phyloP scores from a whole-genome alignment of 2,797 vertebrate species.

The Tapera naevia region DNA sequence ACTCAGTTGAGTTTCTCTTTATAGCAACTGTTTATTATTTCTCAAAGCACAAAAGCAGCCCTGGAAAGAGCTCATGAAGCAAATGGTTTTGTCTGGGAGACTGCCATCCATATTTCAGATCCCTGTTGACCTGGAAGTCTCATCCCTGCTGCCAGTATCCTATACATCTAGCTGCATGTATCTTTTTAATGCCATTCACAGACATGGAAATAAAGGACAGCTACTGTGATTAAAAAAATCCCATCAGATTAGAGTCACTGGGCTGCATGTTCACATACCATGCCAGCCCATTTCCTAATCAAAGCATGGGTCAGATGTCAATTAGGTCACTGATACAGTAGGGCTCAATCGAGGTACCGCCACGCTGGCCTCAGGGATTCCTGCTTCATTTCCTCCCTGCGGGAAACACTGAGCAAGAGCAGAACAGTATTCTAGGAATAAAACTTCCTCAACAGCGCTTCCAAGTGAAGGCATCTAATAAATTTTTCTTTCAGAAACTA shows the following conservation, averaged over 20 bases:
- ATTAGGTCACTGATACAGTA: background rate
- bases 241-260: background rate
- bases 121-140: background rate
- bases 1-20: background rate
- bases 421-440: constrained; percentile 1
- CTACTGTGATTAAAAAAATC: background rate
- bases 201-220: background rate
- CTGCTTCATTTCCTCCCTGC: background rate
- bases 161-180: background rate
- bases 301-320: background rate
- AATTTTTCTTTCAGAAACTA: background rate
- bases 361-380: background rate
- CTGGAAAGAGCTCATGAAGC: background rate
- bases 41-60: background rate
- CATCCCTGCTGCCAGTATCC: background rate
- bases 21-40: constrained; percentile 3
- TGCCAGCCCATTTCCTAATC: background rate
- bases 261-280: background rate
- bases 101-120: background rate
- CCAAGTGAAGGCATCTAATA: background rate
- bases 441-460: background rate
- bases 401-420: accelerated
- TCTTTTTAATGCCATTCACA: background rate
- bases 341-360: background rate
- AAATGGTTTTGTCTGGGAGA: background rate